A percentile compares a stretch with the other conserved stretches of the same genome.
Conservation (phyloP, 2,113 vertebrate genomes). For the Pelecanus crispus region DNA sequence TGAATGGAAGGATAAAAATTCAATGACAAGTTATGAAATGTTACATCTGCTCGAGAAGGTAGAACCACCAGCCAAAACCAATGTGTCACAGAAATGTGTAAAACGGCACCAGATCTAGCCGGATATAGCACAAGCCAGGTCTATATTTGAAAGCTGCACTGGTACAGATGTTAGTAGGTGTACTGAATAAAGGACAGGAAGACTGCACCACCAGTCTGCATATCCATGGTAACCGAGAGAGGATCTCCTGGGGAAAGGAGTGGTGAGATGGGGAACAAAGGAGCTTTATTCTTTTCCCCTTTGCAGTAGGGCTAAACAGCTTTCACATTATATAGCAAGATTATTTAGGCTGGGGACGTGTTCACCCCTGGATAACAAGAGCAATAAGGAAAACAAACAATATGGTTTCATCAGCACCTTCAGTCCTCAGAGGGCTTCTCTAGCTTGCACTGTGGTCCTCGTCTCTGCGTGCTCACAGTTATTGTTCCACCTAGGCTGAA, state of each 20-base stretch:
- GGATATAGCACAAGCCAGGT: neutral
- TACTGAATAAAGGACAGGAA: neutral
- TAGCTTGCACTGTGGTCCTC: neutral
- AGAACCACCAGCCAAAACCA: neutral
- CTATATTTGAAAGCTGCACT: neutral
- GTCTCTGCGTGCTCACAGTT: neutral
- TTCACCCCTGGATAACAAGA: neutral
- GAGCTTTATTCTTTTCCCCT: neutral
- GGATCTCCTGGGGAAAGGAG: neutral
- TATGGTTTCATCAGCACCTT: neutral
- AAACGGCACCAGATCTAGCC: neutral
- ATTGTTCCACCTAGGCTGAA: neutral
- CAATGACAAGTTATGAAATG: slow-evolving; percentile 32
- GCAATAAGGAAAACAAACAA: neutral
- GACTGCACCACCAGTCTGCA: neutral
- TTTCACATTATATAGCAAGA: neutral
- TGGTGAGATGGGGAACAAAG: neutral
- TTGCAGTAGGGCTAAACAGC: neutral
- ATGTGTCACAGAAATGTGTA: neutral
- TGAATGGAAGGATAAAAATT: slow-evolving; percentile 49
- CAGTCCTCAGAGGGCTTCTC: neutral
- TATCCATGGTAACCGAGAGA: slow-evolving; percentile 21
- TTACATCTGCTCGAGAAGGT: slow-evolving; percentile 11
- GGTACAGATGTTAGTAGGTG: slow-evolving; percentile 40
- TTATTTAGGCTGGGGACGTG: neutral